Base-by-base conservation (phyloP, 1,140 invertebrate genomes). In the Littorina saxatilis region DNA sequence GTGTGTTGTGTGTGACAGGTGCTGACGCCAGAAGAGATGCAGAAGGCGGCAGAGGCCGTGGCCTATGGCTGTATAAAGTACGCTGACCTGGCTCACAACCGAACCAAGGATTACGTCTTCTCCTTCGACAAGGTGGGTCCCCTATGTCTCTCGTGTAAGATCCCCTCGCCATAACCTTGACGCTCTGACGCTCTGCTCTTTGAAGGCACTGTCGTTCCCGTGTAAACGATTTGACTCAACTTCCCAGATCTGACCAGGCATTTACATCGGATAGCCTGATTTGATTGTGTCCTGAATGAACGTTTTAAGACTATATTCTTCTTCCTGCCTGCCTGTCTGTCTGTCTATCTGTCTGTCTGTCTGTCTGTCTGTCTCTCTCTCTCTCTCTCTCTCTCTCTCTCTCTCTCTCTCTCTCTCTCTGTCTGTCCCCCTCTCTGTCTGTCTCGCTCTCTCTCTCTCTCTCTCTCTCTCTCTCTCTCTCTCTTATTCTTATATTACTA, bases 51-150 rank as follows among this genome's bases (percentile, higher is more conserved):
- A 91, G 95, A 98, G 93, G 95, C 98, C 1, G 95, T 99, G 0
- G 98, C 99, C 0, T 99, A 99, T 92, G 98, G 99, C 3, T 99
- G 99, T 88, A 99, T 99, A 68, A 99, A 99, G 92, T 99, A 99
- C 92, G 96, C 98, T 5, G 99, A 99, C 94, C 93, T 99, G 32
- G 96, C 95, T 17, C 97, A 99, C 87, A 98, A 99, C 91, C 94
- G 98, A 79, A 96, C 95, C 78, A 96, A 97, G 91, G 98, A 99
- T 91, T 99, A 99, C 90, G 95, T 99, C 13, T 99, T 99, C 93
- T 99, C 98, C 0, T 99, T 99, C 93, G 98, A 99, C 90, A 98
- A 96, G 92, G 94, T 95, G 88, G 86, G 58, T n/a, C 27, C 11
- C 2, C 0, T 1, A 13, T 27, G 23, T 17, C 35, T 66, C 20